A percentile compares a stretch with the other conserved stretches of the same genome.
Conservation (phyloP, 64 coral and sea anemone genomes). For the Pachyseris speciosa region DNA sequence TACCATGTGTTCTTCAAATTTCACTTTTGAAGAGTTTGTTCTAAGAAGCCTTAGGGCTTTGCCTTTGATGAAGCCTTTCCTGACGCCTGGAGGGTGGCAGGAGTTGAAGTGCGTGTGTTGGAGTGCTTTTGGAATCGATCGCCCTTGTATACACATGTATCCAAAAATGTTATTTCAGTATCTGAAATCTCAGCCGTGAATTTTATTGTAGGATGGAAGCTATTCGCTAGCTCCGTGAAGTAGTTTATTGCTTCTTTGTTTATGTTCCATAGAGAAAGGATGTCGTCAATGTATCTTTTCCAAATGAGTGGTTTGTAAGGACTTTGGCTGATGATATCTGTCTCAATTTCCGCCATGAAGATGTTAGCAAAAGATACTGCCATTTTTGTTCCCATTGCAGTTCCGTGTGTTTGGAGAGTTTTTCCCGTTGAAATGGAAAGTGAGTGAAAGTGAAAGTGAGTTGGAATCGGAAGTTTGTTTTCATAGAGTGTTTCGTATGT, state of each 20-base stretch:
- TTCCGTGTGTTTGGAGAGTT: slow-evolving; percentile 29
- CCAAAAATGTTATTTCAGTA: not conserved
- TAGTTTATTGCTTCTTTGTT: not conserved
- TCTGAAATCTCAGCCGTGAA: slow-evolving; percentile 16
- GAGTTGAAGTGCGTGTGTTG: not conserved
- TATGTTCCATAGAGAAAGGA: not conserved
- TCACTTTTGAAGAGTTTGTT: not conserved
- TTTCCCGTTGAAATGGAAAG: too few species aligned
- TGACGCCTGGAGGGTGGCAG: not conserved
- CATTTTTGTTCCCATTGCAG: slow-evolving; percentile 30
- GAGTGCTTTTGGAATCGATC: not conserved
- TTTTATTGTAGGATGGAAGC: not conserved
- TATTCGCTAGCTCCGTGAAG: not conserved
- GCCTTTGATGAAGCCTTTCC: slow-evolving; percentile 29
- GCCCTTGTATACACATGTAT: not conserved
- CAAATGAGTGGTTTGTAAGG: slow-evolving; percentile 19
- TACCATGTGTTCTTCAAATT: not conserved
- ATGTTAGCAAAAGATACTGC: slow-evolving; percentile 30
- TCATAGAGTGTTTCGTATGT: too few species aligned
- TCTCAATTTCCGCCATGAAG: slow-evolving; percentile 2
- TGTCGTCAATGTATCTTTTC: slow-evolving; percentile 8
- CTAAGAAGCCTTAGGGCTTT: slow-evolving; percentile 12
- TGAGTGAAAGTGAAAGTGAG: too few species aligned
- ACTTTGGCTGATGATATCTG: not conserved
- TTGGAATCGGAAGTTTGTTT: too few species aligned